These are phyloP conservation scores for Cantharis lateralis DNA, from an alignment of 2,888 invertebrate species.

Conservation along the genomic window DNA sequence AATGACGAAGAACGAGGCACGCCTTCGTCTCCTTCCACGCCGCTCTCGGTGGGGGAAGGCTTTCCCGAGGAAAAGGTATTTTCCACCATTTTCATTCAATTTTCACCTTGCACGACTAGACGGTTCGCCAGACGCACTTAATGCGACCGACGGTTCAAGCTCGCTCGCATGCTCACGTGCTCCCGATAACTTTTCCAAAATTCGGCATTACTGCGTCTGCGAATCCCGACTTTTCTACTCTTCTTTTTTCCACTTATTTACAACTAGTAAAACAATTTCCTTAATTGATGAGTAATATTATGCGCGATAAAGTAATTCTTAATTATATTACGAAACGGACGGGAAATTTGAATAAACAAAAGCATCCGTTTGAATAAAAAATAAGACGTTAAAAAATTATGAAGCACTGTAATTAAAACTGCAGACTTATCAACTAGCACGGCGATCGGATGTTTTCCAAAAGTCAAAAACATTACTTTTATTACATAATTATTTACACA, in stretches of 20 bases:
- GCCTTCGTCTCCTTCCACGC: slow-evolving; percentile 57
- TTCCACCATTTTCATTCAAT: slow-evolving; percentile 21
- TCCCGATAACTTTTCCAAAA: neutral
- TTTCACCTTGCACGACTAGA: slow-evolving; percentile 13
- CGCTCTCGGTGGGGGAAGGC: slow-evolving; percentile 55
- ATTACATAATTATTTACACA: too few relatives aligned
- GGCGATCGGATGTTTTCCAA: neutral
- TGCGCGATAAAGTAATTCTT: neutral
- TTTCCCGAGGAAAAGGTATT: slow-evolving; percentile 57
- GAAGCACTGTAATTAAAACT: neutral
- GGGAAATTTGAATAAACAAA: neutral
- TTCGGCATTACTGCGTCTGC: neutral
- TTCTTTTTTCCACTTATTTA: neutral
- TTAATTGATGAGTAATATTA: neutral
- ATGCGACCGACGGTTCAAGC: neutral
- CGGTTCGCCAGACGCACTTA: slow-evolving; percentile 9
- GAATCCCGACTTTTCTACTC: neutral
- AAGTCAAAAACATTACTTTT: neutral
- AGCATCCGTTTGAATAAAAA: neutral
- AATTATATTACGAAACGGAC: neutral
- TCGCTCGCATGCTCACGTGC: neutral
- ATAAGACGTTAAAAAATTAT: neutral
- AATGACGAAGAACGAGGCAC: slow-evolving; percentile 50
- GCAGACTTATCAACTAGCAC: neutral
- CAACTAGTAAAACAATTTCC: neutral